Percentiles rank a stretch among this genome's conserved stretches.
Conservation (phyloP, 2,113 vertebrate species). For the Psammodynastes pulverulentus region DNA sequence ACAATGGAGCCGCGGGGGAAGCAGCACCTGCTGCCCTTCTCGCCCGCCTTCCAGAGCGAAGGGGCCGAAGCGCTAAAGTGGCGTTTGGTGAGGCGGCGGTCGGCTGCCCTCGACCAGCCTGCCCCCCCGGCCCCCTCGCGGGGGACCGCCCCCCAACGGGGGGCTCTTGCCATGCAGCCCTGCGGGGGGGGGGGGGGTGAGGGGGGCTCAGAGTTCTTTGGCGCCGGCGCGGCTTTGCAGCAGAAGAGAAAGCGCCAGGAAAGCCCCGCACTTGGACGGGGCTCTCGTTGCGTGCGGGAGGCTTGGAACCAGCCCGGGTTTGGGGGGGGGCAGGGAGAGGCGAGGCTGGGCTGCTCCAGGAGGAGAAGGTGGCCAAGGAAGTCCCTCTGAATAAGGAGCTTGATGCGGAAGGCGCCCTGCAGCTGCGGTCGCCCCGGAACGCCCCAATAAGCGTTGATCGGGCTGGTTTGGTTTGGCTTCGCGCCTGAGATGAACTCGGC, state of each 20-base stretch:
- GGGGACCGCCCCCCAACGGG: neutral
- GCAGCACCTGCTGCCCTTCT: neutral
- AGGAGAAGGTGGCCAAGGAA: neutral
- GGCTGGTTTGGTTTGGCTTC: neutral
- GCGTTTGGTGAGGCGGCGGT: neutral
- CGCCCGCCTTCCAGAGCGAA: neutral
- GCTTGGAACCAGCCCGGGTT: neutral
- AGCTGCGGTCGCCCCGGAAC: neutral
- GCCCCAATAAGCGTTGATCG: neutral
- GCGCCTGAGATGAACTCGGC: neutral
- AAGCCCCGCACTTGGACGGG: neutral
- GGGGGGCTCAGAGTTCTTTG: neutral
- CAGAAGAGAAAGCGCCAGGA: neutral
- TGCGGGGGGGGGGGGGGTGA: neutral
- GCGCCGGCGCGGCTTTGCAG: neutral
- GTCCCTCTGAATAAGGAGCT: neutral
- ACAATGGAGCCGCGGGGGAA: slow-evolving; percentile 25
- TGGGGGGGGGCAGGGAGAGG: neutral
- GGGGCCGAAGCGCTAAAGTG: neutral
- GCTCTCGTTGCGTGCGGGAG: rapidly evolving
- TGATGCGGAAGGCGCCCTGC: neutral
- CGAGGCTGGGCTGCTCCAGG: neutral
- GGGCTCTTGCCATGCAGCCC: neutral
- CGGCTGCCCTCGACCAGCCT: neutral
- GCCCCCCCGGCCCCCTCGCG: too few species aligned